Percentiles rank a stretch among this genome's conserved stretches.
phyloP scores from a whole-genome alignment of 1,140 invertebrate species.

The Trialeurodes vaporariorum region DNA sequence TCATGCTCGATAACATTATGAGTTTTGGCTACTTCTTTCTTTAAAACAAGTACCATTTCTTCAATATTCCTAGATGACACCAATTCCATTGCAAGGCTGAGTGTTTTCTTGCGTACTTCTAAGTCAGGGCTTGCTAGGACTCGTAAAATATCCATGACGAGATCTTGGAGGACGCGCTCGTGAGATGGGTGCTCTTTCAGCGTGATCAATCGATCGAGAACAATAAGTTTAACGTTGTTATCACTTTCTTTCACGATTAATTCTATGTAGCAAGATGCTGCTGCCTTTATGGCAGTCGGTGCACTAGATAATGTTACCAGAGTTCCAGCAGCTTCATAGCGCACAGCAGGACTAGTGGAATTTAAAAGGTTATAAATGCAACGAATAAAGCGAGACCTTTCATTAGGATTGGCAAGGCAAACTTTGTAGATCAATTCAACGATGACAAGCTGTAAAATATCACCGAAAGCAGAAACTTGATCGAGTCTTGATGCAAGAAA shows the following conservation, averaged over 20 bases:
- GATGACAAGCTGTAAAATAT: slow-evolving; percentile 96
- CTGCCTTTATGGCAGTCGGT: slow-evolving; percentile 94
- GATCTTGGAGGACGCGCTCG: slow-evolving; percentile 87
- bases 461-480: slow-evolving; percentile 87
- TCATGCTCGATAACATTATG: slow-evolving; percentile 81
- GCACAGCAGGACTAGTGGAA: slow-evolving; percentile 88
- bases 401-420: slow-evolving; percentile 92
- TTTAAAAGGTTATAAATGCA: slow-evolving; percentile 98
- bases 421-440: slow-evolving; percentile 99
- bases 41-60: slow-evolving; percentile 89
- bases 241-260: slow-evolving; percentile 98
- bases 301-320: slow-evolving; percentile 96
- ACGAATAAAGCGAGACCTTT: slow-evolving; percentile 90
- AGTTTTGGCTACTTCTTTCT: slow-evolving; percentile 90
- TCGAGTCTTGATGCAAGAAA: slow-evolving; percentile 92
- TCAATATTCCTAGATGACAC: slow-evolving; percentile 88
- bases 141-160: slow-evolving; percentile 96
- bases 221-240: slow-evolving; percentile 99
- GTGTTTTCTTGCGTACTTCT: slow-evolving; percentile 84
- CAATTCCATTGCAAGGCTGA: slow-evolving; percentile 79
- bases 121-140: slow-evolving; percentile 88
- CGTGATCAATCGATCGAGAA: slow-evolving; percentile 84
- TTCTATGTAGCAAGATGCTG: slow-evolving; percentile 96
- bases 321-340: slow-evolving; percentile 98
- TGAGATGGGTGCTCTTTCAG: slow-evolving; percentile 76